Conservation (phyloP, 2,113 vertebrate species). For the Aphyosemion australe region DNA sequence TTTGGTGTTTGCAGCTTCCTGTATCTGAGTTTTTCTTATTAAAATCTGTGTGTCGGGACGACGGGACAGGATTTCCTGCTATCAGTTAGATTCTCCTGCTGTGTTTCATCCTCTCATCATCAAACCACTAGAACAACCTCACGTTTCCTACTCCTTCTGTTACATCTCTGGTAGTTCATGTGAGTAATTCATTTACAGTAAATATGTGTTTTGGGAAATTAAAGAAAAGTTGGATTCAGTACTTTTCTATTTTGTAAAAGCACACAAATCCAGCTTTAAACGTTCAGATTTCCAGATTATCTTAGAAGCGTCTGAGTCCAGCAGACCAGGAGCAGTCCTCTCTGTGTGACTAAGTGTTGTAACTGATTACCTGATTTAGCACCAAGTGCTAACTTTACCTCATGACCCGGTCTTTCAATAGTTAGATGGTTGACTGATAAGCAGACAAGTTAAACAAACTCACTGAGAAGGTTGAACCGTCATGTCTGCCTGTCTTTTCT, state of each 20-base stretch:
- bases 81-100: conserved; percentile 1
- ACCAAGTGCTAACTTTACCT: conserved; percentile 25
- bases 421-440: neutral
- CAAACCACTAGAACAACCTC: conserved; percentile 9
- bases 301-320: neutral
- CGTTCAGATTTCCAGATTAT: neutral
- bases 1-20: neutral
- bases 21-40: conserved; percentile 20
- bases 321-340: conserved; percentile 4
- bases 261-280: neutral
- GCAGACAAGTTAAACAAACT: neutral
- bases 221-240: neutral
- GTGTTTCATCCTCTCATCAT: conserved; percentile 17
- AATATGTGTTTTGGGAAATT: too few relatives aligned
- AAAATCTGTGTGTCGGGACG: conserved; percentile 36
- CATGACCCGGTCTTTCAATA: neutral
- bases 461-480: too few relatives aligned
- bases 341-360: conserved; percentile 11
- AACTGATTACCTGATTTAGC: conserved; percentile 44
- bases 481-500: conserved; percentile 33
- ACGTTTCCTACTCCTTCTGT: neutral
- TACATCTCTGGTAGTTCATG: neutral
- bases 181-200: too few relatives aligned
- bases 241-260: neutral
- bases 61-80: conserved; percentile 50